Evolutionary conservation across 2,797 vertebrate species (phyloP), one percentile per base, ranked within the genome.

Genomic region (Sarcoramphus papa): DNA sequence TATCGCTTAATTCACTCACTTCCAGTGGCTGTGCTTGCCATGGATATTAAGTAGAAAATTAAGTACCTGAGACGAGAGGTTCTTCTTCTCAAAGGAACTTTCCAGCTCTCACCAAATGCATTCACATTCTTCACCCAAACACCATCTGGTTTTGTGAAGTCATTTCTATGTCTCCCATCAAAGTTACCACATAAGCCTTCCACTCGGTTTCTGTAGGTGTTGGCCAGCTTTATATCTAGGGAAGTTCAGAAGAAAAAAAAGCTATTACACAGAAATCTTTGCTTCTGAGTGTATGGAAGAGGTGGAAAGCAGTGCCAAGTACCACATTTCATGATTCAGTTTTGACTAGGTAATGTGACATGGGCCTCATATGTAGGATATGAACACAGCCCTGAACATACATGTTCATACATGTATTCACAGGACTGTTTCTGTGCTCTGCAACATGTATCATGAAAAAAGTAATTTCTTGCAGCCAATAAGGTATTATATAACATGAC

Each of bases 151-250:
- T 97, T 98, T 93, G 93, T 98, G 94, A 97, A 94, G 91, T 99
- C 98, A 57, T 99, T 99, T 77, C 24, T 74, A 3, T 24, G 45
- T 30, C 16, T 86, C 21, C 98, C 97, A 31, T 99, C 98, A 88
- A 98, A 99, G 96, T 99, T 96, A 54, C 98, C 98, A 90, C 99
- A 99, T 82, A 99, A 98, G 33, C 99, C 99, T 48, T 97, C 97
- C 3, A 99, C 97, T 85, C 96, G 98, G 80, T 77, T 94, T 88
- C 88, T 97, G 75, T 99, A 99, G 33, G 96, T 91, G 82, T 88
- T 96, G 48, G 99, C 98, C 47, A 99, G 85, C 69, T 89, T 97
- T 83, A 99, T 98, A 62, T 98, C 99, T 99, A 96, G 47, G 28
- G 47, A 87, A 68, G 20, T 27, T 76, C 88, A 91, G 60, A 68